phyloP scores from a whole-genome alignment of 2,113 vertebrate genomes.

The Dipodomys stephensi region DNA sequence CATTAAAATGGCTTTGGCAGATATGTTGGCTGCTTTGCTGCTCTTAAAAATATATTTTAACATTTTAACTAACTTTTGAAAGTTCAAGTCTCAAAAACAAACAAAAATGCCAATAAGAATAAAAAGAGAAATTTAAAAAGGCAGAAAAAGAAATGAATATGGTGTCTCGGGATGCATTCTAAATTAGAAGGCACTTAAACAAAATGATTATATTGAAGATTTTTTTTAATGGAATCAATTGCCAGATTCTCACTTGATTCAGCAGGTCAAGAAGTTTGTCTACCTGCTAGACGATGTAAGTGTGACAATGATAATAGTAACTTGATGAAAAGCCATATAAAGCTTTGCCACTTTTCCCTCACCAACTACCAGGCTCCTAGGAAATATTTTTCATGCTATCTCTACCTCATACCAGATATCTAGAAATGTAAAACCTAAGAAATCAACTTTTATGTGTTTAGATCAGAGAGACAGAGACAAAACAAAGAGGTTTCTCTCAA shows the following conservation, averaged over 20 bases:
- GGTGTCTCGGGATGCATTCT: not conserved
- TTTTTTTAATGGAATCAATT: not conserved
- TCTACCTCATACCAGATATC: slow-evolving; percentile 44
- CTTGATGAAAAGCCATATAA: slow-evolving; percentile 22
- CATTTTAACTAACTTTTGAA: no score
- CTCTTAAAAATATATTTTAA: no score
- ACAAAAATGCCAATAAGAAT: not conserved
- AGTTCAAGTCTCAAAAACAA: no score
- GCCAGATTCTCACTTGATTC: slow-evolving; percentile 41
- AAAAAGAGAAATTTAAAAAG: not conserved
- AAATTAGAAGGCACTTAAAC: slow-evolving; percentile 40
- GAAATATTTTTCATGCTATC: slow-evolving; percentile 20
- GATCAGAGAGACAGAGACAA: not conserved
- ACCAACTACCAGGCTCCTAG: not conserved
- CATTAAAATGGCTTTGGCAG: no score
- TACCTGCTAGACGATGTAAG: not conserved
- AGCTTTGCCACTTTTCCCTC: not conserved
- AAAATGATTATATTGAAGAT: slow-evolving; percentile 12
- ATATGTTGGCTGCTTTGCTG: no score
- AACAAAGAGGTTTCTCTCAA: slow-evolving; percentile 19
- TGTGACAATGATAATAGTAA: not conserved
- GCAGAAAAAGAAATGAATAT: not conserved
- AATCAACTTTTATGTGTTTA: slow-evolving; percentile 53
- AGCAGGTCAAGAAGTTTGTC: not conserved
- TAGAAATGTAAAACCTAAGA: slow-evolving; percentile 51